A percentile compares a stretch with the other conserved stretches of the same genome.
These are phyloP conservation scores for Griposia aprilina DNA, from an alignment of 2,888 invertebrate species.

Conservation along the genomic window DNA sequence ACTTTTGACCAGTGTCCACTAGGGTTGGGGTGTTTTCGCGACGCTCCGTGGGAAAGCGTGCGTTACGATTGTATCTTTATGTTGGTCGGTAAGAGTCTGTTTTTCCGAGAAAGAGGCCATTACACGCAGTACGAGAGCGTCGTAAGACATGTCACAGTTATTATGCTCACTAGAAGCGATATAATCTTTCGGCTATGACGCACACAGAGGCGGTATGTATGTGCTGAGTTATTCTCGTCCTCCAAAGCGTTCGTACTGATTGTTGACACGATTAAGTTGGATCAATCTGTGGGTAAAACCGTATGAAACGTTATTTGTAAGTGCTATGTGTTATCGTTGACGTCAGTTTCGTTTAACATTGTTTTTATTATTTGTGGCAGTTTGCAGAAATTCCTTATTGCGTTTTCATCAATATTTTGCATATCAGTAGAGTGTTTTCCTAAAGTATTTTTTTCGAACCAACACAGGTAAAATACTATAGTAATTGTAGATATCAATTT, in stretches of 20 bases:
- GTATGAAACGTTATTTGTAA: slow-evolving; percentile 60
- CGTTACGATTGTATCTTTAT: slow-evolving; percentile 86
- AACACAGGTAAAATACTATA: background rate
- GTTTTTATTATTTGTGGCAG: slow-evolving; percentile 9
- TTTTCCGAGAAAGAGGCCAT: slow-evolving; percentile 89
- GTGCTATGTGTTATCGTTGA: slow-evolving; percentile 52
- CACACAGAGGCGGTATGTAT: slow-evolving; percentile 79
- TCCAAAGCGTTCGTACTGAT: slow-evolving; percentile 76
- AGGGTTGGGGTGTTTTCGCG: slow-evolving; percentile 80
- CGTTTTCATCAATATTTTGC: background rate
- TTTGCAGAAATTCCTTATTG: background rate
- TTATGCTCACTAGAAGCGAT: slow-evolving; percentile 89
- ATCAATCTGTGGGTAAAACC: slow-evolving; percentile 69
- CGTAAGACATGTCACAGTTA: slow-evolving; percentile 90
- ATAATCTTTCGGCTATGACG: slow-evolving; percentile 87
- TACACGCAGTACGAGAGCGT: slow-evolving; percentile 85
- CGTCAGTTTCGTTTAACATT: slow-evolving; percentile 27
- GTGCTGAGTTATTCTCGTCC: slow-evolving; percentile 80
- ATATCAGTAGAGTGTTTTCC: background rate
- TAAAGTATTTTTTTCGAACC: background rate
- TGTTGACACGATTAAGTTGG: slow-evolving; percentile 80
- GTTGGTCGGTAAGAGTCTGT: slow-evolving; percentile 82
- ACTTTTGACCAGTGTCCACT: slow-evolving; percentile 86
- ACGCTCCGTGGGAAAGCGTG: slow-evolving; percentile 85
- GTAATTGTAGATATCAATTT: background rate